Base-by-base conservation (phyloP, 1,140 invertebrate species). In the Eufriesea mexicana region DNA sequence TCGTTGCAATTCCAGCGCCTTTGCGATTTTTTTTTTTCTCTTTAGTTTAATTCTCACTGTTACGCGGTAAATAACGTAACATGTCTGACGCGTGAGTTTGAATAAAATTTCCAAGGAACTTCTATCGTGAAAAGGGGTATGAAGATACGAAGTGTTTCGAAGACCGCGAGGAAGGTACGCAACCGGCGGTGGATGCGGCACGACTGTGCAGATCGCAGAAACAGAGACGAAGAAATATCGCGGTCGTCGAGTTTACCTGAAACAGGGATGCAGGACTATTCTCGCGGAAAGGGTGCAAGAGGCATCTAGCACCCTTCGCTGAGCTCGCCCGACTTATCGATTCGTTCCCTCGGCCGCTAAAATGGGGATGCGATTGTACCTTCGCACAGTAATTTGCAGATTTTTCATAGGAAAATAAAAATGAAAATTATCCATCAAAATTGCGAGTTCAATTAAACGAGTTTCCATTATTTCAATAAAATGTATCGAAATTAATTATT, bases 121-220 rank as follows among this genome's bases (percentile, higher is more conserved):
- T 59, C 7, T n/a, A 0, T 47, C 0, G 28, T 14, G n/a, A 5
- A 18, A 28, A 62, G 49, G 25, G 23, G 28, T 18, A 12, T 49
- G 51, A n/a, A 64, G 18, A 47, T 73, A 16, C 42, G 49, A 83
- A 85, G 80, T 79, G 79, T 85, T 84, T 67, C 47, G 35, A 66
- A 47, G 70, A 72, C 23, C 45, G 55, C 45, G 25, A 81, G 23
- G 42, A 45, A 70, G 64, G 16, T 61, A 47, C 91, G 88, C 84
- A 85, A 86, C 86, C 88, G 84, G 84, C 88, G 86, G 81, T 83
- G 90, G 90, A 88, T 90, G 88, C 90, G 90, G 84, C 88, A 84
- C 91, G 91, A 92, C 91, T 92, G 91, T 88, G 61, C 76, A 59
- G 77, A 83, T 84, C 76, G 89, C 86, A 79, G 85, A 83, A 75